These are phyloP conservation scores for Tetragonula carbonaria DNA, from an alignment of 2,888 invertebrate genomes.

Conservation along the genomic window DNA sequence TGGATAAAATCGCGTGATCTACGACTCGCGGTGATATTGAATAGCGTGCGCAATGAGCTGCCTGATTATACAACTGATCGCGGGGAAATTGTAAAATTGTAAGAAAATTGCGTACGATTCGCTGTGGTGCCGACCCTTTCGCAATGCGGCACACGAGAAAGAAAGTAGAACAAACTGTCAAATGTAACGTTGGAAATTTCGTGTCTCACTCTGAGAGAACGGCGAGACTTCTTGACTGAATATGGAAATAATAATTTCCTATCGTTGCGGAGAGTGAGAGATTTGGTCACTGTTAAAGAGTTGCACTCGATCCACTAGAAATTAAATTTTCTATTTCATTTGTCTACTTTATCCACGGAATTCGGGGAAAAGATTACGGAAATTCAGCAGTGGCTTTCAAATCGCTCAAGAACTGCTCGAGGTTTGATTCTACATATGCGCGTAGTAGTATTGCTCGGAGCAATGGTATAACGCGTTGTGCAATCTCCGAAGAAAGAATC, in stretches of 20 bases:
- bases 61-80: neutral
- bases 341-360: no score
- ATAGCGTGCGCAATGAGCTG: neutral
- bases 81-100: neutral
- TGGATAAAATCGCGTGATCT: conserved; percentile 36
- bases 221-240: no score
- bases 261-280: no score
- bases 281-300: neutral
- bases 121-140: neutral
- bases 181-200: neutral
- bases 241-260: no score
- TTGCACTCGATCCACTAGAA: neutral
- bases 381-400: no score
- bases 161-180: neutral
- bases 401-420: no score
- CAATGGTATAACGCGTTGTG: conserved; percentile 17
- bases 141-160: neutral
- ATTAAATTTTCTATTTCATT: no score
- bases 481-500: conserved; percentile 54
- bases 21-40: conserved; percentile 10
- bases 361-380: no score
- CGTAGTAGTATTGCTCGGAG: neutral
- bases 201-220: neutral
- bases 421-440: no score
- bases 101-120: conserved; percentile 7